phyloP scores from a whole-genome alignment of 2,888 invertebrate species.

The Cylindroiulus punctatus region DNA sequence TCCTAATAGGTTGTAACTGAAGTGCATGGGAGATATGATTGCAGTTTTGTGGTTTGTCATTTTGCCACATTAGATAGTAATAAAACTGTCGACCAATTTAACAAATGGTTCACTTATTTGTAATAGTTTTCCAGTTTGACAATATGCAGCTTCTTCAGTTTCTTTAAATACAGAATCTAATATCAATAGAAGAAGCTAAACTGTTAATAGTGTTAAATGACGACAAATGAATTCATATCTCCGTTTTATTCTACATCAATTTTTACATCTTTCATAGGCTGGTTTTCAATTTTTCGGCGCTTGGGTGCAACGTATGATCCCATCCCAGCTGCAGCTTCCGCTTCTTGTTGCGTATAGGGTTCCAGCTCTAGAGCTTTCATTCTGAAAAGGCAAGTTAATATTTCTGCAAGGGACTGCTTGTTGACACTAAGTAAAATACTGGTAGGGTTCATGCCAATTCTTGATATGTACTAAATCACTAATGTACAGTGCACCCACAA shows the following conservation, averaged over 20 bases:
- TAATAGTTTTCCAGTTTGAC: neutral
- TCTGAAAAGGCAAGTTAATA: slow-evolving; percentile 64
- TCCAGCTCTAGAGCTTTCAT: slow-evolving; percentile 87
- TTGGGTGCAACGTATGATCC: slow-evolving; percentile 75
- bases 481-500: too few species aligned
- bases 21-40: neutral
- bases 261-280: slow-evolving; percentile 47
- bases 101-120: neutral
- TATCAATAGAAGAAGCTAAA: too few species aligned
- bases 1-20: neutral
- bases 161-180: too few species aligned
- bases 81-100: slow-evolving; percentile 15
- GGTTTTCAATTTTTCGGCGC: slow-evolving; percentile 61
- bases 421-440: too few species aligned
- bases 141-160: too few species aligned
- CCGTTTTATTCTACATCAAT: neutral
- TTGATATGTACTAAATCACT: too few species aligned
- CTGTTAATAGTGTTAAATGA: neutral
- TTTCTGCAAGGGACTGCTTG: too few species aligned
- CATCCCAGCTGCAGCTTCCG: slow-evolving; percentile 88
- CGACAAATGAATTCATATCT: neutral
- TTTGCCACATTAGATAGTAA: neutral
- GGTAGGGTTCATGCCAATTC: too few species aligned
- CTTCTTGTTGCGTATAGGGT: slow-evolving; percentile 90
- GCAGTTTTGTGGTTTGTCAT: slow-evolving; percentile 20